Evolutionary conservation across 2,113 vertebrate species (phyloP), one percentile per base, ranked within the genome.

Genomic region (Corapipo altera): DNA sequence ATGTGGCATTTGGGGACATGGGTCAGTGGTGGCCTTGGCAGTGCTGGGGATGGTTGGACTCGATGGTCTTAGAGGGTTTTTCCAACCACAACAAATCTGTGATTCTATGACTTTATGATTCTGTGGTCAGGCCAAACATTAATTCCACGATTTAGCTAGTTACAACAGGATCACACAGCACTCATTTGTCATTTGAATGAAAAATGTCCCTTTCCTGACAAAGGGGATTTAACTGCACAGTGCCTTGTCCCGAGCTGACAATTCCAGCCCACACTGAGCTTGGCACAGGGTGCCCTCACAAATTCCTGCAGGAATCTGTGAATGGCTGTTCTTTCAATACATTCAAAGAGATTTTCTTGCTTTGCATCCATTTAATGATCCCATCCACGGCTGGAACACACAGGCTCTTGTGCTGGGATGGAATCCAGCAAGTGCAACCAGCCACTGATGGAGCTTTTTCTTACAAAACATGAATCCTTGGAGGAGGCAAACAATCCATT

Each of bases 381-480:
- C 59, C 71, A 15, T 24, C 9, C 49, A 23, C 0, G 20, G 37
- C 91, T 28, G 65, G n/a, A 54, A 92, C 91, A 88, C 88, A 44
- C 0, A 2, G 28, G 1, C 87, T 16, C 6, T 24, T 69, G 87
- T 85, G 6, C 55, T 8, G 23, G 71, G 66, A 8, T 44, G 0
- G 3, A 61, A 54, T n/a, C 5, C 70, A 76, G 13, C 30, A 2
- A 86, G 6, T 1, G 6, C 55, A 30, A 8, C 57, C 16, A 44
- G 24, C 4, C 3, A 0, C 67, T 28, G 52, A 4, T 5, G 0
- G 2, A 65, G 74, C 58, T 81, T 67, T 18, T 18, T 33, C 66
- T 13, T 15, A 8, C 35, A 37, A 39, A 48, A 51, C 4, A 26
- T 1, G 27, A 39, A 41, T 22, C n/a, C 28, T 0, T 57, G 20